A percentile compares a stretch with the other conserved stretches of the same genome.
Conservation (phyloP, 1,140 invertebrate species). For the Drosophila tani region DNA sequence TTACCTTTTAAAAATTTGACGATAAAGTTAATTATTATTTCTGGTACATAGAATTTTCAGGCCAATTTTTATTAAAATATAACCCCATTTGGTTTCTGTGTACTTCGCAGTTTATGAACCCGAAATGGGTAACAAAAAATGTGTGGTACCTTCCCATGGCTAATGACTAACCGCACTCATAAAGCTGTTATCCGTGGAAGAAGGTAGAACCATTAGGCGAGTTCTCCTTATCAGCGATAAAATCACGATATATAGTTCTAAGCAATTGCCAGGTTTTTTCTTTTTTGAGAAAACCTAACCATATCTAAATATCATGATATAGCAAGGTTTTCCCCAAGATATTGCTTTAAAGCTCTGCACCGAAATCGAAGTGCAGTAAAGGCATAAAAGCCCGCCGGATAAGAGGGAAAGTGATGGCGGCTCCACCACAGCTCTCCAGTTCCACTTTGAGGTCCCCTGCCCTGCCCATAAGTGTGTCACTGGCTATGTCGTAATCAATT, state of each 20-base stretch:
- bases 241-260: constrained; percentile 13
- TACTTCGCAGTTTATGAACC: neutral
- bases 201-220: constrained; percentile 39
- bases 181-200: constrained; percentile 7
- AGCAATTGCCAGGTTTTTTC: neutral
- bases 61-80: neutral
- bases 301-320: constrained; percentile 22
- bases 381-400: constrained; percentile 38
- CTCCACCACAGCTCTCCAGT: constrained; percentile 9
- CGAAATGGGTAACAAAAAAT: constrained; percentile 1
- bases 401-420: constrained; percentile 1
- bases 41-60: neutral
- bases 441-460: constrained; percentile 4
- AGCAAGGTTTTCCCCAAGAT: constrained; percentile 27
- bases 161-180: constrained; percentile 4
- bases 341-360: constrained; percentile 28
- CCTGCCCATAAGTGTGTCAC: constrained; percentile 40
- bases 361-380: constrained; percentile 26
- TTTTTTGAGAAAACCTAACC: constrained; percentile 1
- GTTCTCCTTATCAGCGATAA: constrained; percentile 12
- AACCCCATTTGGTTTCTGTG: neutral
- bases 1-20: neutral
- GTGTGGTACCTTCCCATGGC: constrained; percentile 13
- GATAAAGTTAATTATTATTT: neutral
- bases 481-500: constrained; percentile 53